These are phyloP conservation scores for Euglossa dilemma DNA, from an alignment of 1,140 invertebrate species.

Conservation along the genomic window DNA sequence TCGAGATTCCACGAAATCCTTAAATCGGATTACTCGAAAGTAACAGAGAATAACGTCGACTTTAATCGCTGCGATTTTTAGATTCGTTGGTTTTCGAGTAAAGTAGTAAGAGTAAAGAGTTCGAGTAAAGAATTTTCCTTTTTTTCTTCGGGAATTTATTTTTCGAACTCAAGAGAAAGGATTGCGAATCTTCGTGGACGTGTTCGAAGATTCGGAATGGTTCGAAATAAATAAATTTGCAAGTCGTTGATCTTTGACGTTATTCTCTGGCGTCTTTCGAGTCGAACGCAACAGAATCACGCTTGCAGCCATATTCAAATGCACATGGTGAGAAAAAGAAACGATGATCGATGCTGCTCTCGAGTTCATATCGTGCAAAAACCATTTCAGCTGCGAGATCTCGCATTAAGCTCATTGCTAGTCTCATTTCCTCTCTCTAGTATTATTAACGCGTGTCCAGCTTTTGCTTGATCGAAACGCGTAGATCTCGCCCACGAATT, in stretches of 20 bases:
- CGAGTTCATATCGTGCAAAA: not conserved
- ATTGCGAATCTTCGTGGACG: too few relatives aligned
- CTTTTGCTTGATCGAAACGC: constrained; percentile 40
- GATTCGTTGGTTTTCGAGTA: too few relatives aligned
- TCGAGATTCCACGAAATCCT: not conserved
- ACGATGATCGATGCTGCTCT: not conserved
- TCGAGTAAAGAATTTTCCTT: too few relatives aligned
- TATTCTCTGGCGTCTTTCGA: not conserved
- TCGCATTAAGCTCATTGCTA: constrained; percentile 15
- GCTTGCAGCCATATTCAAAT: not conserved
- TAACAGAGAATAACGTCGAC: not conserved
- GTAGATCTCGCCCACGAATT: constrained; percentile 14
- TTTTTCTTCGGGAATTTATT: too few relatives aligned
- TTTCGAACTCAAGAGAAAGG: too few relatives aligned
- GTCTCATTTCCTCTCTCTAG: constrained; percentile 38
- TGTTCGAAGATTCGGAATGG: too few relatives aligned
- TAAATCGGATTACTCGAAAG: not conserved
- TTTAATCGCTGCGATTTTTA: not conserved
- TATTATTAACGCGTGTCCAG: constrained; percentile 33
- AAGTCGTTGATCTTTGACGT: not conserved
- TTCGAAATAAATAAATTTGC: not conserved
- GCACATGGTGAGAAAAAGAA: not conserved
- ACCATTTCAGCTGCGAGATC: not conserved
- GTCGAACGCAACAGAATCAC: not conserved
- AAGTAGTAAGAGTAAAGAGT: too few relatives aligned